Percentiles rank a stretch among this genome's conserved stretches.
Conservation (phyloP, 2,888 invertebrate genomes). For the Pandemis cinnamomeana region DNA sequence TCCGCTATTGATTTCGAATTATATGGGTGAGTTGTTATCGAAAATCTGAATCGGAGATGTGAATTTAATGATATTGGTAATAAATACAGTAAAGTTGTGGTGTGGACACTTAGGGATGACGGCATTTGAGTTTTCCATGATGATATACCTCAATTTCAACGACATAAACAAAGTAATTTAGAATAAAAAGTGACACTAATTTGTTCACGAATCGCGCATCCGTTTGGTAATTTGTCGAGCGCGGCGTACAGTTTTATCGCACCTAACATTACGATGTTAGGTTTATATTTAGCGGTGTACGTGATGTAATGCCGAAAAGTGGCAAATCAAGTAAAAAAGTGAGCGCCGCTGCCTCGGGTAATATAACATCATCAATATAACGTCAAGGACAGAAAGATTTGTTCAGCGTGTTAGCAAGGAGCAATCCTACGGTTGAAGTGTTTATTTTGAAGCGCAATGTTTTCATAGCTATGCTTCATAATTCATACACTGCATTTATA, state of each 20-base stretch:
- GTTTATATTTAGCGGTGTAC: conserved; percentile 32
- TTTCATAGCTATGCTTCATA: neutral
- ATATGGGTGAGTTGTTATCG: conserved; percentile 65
- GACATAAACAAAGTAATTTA: conserved; percentile 1
- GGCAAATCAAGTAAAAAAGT: conserved; percentile 36
- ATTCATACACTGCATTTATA: too few relatives aligned
- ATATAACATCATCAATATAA: neutral
- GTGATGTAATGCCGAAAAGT: conserved; percentile 41
- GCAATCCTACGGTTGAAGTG: conserved; percentile 10
- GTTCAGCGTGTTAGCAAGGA: conserved; percentile 8
- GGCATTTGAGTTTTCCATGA: too few relatives aligned
- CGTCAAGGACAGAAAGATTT: conserved; percentile 30
- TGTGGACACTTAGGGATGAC: neutral
- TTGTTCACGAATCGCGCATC: conserved; percentile 12
- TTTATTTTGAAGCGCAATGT: conserved; percentile 9
- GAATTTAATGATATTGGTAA: neutral
- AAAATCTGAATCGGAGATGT: conserved; percentile 7
- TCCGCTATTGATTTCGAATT: conserved; percentile 59
- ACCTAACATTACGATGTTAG: conserved; percentile 21
- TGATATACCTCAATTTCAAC: neutral
- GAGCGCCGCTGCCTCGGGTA: conserved; percentile 4
- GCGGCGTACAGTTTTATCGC: conserved; percentile 25
- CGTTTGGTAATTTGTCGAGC: conserved; percentile 10
- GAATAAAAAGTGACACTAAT: neutral
- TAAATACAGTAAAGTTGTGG: neutral